Evolutionary conservation across 2,797 vertebrate genomes (phyloP).

Genomic region (Scyliorhinus canicula): DNA sequence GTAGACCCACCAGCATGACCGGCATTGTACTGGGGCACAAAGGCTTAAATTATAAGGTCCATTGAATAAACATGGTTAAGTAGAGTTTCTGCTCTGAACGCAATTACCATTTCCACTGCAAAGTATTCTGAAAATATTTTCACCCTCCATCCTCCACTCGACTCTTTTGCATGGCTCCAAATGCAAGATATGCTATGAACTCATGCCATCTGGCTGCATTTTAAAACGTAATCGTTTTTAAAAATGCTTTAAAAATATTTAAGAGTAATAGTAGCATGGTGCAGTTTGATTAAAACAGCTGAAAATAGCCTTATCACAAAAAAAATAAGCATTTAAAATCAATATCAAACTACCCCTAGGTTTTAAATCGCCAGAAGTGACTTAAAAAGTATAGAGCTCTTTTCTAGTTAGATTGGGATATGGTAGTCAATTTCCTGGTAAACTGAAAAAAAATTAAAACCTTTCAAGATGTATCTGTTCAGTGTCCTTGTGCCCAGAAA

Average conservation of each 20-base stretch:
- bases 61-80: not conserved
- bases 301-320: not conserved
- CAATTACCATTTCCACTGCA: not conserved
- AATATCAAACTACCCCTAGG: not conserved
- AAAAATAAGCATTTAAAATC: not conserved
- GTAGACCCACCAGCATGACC: not conserved
- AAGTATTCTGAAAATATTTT: not conserved
- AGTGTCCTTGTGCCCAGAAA: not conserved
- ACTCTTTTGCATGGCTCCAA: not conserved
- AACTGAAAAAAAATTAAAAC: not conserved
- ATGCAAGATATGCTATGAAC: not conserved
- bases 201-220: not conserved
- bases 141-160: not conserved
- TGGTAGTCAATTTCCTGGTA: not conserved
- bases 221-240: not conserved
- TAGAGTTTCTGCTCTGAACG: not conserved
- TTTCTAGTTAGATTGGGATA: not conserved
- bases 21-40: no score
- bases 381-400: not conserved
- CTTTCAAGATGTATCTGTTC: not conserved
- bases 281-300: not conserved
- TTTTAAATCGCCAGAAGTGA: not conserved
- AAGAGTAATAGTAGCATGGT: not conserved
- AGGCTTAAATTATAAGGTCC: not conserved
- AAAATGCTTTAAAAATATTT: not conserved